A percentile compares a stretch with the other conserved stretches of the same genome.
phyloP scores from a whole-genome alignment of 2,113 vertebrate genomes.

The Antennarius striatus region DNA sequence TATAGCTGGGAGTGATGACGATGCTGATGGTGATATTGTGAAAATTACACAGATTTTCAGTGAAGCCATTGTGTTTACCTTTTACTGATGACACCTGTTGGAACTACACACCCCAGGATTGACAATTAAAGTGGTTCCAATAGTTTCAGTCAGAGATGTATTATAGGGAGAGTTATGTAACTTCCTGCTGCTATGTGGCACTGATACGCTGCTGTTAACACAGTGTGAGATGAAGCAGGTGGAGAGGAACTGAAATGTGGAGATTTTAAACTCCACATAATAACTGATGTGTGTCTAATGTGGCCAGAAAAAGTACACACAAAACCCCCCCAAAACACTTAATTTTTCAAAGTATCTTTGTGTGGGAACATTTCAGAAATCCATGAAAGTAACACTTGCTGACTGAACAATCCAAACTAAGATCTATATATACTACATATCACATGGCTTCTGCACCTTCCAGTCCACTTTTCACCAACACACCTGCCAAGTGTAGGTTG shows the following conservation, averaged over 20 bases:
- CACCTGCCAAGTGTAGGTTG: conserved; percentile 80
- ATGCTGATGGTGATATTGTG: conserved; percentile 14
- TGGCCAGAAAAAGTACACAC: conserved; percentile 32
- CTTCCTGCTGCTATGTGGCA: conserved; percentile 4
- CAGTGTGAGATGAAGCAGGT: conserved; percentile 18
- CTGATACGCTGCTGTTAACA: conserved; percentile 22
- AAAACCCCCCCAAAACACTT: background rate
- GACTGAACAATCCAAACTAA: conserved; percentile 59
- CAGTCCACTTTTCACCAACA: conserved; percentile 57
- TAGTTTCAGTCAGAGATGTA: conserved; percentile 1
- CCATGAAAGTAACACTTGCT: conserved; percentile 54
- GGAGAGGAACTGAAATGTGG: conserved; percentile 1
- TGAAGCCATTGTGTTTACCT: too few species aligned
- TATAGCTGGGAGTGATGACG: background rate
- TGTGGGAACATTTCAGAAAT: conserved; percentile 44
- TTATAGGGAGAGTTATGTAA: conserved; percentile 9
- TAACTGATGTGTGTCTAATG: conserved; percentile 5
- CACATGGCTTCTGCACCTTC: conserved; percentile 51
- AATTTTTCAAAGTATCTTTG: conserved; percentile 19
- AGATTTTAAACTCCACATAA: conserved; percentile 8
- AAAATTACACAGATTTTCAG: conserved; percentile 2
- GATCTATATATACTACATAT: conserved; percentile 46
- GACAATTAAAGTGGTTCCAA: background rate
- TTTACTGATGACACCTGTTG: background rate
- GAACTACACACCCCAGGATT: background rate